Evolutionary conservation across 2,113 vertebrate species (phyloP).

Genomic region (Lethenteron camtschaticum): DNA sequence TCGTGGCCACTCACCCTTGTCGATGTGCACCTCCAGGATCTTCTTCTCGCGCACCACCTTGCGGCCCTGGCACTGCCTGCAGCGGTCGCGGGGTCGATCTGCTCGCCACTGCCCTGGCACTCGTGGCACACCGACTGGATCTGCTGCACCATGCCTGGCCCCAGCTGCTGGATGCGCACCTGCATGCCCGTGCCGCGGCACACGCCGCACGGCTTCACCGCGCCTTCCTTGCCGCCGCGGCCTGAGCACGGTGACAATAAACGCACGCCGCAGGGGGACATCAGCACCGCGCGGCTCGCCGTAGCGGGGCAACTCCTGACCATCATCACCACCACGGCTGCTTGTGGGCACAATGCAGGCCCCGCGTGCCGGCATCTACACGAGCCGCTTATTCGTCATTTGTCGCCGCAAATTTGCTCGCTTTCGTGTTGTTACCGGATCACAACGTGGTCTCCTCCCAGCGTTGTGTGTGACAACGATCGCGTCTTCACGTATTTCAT

Average conservation of each 20-base stretch:
- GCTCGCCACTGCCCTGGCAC: slow-evolving; percentile 76
- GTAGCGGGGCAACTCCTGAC: no score
- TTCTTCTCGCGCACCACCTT: slow-evolving; percentile 82
- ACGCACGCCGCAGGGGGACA: no score
- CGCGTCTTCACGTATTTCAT: no score
- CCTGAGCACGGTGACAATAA: slow-evolving; percentile 21
- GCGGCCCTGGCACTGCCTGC: slow-evolving; percentile 56
- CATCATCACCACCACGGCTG: no score
- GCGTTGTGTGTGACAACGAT: no score
- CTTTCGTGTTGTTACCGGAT: no score
- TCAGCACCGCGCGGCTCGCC: no score
- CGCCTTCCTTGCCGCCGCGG: slow-evolving; percentile 65
- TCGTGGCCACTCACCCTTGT: slow-evolving; percentile 42
- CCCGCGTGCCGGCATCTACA: no score
- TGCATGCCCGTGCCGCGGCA: slow-evolving; percentile 83
- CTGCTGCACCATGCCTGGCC: slow-evolving; percentile 89
- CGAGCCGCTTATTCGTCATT: no score
- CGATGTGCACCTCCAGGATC: slow-evolving; percentile 75
- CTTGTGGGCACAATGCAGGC: no score
- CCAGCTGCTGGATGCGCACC: slow-evolving; percentile 66
- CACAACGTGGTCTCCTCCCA: no score
- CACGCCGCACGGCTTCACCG: slow-evolving; percentile 53
- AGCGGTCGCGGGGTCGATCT: slow-evolving; percentile 62
- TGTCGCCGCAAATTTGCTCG: no score
- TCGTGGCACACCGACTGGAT: slow-evolving; percentile 71